phyloP scores from a whole-genome alignment of 2,113 vertebrate genomes.

The Gasterosteus nipponicus region DNA sequence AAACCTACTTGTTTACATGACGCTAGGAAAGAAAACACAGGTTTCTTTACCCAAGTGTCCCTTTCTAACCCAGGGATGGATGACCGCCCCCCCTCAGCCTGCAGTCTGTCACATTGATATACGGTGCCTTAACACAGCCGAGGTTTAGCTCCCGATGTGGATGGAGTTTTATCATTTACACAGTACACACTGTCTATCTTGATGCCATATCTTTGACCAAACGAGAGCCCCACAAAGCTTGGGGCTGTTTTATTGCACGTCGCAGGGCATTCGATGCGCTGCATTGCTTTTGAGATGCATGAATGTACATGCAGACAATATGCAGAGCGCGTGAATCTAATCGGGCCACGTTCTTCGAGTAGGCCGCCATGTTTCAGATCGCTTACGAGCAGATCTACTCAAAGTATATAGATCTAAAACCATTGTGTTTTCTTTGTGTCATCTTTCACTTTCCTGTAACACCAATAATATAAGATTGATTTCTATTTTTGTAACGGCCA shows the following conservation, averaged over 20 bases:
- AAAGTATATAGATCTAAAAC: constrained; percentile 33
- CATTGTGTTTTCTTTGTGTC: constrained; percentile 48
- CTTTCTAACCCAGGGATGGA: constrained; percentile 57
- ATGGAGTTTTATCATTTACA: constrained; percentile 1
- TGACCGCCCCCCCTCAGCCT: constrained; percentile 12
- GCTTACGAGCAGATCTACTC: constrained; percentile 43
- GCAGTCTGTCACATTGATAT: constrained; percentile 22
- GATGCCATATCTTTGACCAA: constrained; percentile 57
- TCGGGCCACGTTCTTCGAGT: constrained; percentile 25
- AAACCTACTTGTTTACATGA: constrained; percentile 62
- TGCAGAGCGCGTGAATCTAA: constrained; percentile 38
- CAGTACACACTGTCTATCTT: not conserved
- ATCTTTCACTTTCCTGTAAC: constrained; percentile 57
- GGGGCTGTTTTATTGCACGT: not conserved
- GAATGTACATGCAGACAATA: constrained; percentile 39
- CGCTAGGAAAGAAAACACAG: constrained; percentile 16
- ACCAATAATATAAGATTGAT: constrained; percentile 54
- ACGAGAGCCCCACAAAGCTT: constrained; percentile 17
- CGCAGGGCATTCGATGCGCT: not conserved
- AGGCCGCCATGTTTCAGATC: constrained; percentile 26
- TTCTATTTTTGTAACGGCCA: constrained; percentile 74
- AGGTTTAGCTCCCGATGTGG: too few species aligned
- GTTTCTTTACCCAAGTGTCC: constrained; percentile 54
- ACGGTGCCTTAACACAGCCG: constrained; percentile 75
- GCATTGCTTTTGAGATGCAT: constrained; percentile 33